Percentiles rank a stretch among this genome's conserved stretches.
These are phyloP conservation scores for Prosopocoilus inquinatus DNA, from an alignment of 2,888 invertebrate genomes.

Conservation along the genomic window DNA sequence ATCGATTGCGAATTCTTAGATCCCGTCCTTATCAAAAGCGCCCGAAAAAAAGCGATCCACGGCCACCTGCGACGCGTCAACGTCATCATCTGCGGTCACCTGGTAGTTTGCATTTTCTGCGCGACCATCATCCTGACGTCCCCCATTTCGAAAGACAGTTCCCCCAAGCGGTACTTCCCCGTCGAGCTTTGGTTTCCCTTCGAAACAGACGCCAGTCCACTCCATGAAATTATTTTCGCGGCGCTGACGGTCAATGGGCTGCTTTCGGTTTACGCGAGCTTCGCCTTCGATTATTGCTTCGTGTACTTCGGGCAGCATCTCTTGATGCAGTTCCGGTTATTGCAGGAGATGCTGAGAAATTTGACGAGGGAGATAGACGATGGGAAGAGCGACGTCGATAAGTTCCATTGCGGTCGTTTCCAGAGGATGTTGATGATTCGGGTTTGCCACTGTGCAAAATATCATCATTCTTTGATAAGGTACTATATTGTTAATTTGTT, in stretches of 20 bases:
- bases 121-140: too few relatives aligned
- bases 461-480: conserved; percentile 17
- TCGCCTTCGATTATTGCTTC: conserved; percentile 15
- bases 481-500: too few relatives aligned
- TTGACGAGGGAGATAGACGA: conserved; percentile 6
- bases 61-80: too few relatives aligned
- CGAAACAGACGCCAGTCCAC: conserved; percentile 11
- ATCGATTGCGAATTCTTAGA: too few relatives aligned
- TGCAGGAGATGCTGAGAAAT: conserved; percentile 8
- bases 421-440: conserved; percentile 13
- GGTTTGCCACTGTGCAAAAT: conserved; percentile 11
- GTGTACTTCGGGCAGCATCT: conserved; percentile 20
- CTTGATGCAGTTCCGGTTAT: conserved; percentile 14
- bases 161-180: conserved; percentile 4
- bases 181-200: conserved; percentile 19
- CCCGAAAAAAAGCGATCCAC: too few relatives aligned
- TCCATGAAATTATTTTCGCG: conserved; percentile 12
- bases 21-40: too few relatives aligned
- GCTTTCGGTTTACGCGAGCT: conserved; percentile 12
- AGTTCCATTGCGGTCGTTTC: conserved; percentile 6
- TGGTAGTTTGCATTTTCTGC: too few relatives aligned
- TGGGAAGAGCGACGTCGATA: not conserved
- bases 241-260: conserved; percentile 7
- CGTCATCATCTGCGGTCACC: too few relatives aligned
- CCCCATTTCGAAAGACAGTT: too few relatives aligned